Base-by-base conservation (phyloP, 2,888 invertebrate genomes). In the Drepana falcataria region DNA sequence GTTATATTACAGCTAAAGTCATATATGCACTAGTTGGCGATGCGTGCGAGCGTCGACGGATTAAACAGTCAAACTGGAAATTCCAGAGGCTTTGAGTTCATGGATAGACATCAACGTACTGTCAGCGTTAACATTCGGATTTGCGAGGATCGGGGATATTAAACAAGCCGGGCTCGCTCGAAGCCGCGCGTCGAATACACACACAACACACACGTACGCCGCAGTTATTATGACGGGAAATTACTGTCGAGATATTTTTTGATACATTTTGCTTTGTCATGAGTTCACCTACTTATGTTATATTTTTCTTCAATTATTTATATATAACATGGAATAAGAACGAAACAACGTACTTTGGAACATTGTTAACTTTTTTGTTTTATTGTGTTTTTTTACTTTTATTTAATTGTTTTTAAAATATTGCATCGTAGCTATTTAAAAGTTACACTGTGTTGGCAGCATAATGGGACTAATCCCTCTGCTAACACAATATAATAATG, bases 91-190 rank as follows among this genome's bases (percentile, higher is more conserved):
- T 78, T 70, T 79, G 69, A 73, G 65, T 66, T 61, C 64, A 69
- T 68, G 75, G 71, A 69, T 73, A 77, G 71, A 73, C 74, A 75
- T 73, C 73, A 73, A 63, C 75, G 78, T 75, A 64, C 77, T 79
- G 81, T 80, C 84, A 79, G 76, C 71, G 75, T 72, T 77, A 80
- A 81, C 81, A 77, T 76, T 73, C 75, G 79, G 83, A 83, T 87
- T 85, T 82, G 77, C 59, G 73, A 66, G 73, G 71, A 81, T 79
- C 69, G 73, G 74, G 75, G 78, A 81, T 81, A 83, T 86, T 81
- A 83, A 85, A 82, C 80, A 75, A 71, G 76, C 76, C 65, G 65
- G 60, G 58, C 56, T 53, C 57, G 58, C 58, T 58, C 55, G 63
- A 59, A 57, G 63, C 63, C 68, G 60, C 63, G 55, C 63, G 61